A percentile compares a stretch with the other conserved stretches of the same genome.
phyloP scores from a whole-genome alignment of 2,113 vertebrate species.

The Microcebus murinus region DNA sequence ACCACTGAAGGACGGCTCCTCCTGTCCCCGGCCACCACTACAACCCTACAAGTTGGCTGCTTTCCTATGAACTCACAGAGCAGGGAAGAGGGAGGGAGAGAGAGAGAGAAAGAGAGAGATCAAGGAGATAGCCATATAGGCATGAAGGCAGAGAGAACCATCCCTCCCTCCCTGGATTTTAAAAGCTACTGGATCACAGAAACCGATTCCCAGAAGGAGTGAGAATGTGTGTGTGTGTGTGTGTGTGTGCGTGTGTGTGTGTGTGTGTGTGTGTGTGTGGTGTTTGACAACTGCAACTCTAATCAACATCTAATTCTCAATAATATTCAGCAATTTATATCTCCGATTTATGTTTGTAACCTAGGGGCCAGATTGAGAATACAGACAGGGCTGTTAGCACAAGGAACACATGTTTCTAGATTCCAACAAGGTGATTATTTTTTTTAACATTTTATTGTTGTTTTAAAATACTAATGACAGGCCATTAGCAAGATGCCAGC shows the following conservation, averaged over 20 bases:
- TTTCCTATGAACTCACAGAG: not conserved
- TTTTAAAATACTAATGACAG: not conserved
- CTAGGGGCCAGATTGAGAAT: not conserved
- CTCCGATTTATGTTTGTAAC: not conserved
- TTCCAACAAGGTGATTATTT: not conserved
- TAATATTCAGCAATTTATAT: not conserved
- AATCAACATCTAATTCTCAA: slow-evolving; percentile 21
- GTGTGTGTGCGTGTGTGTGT: not conserved
- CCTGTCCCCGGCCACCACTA: not conserved
- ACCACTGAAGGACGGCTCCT: not conserved
- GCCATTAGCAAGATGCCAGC: not conserved
- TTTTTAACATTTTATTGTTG: not conserved
- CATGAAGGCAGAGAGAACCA: not conserved
- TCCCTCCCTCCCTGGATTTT: not conserved
- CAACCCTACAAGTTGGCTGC: not conserved
- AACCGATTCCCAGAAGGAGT: not conserved
- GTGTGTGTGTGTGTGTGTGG: not conserved
- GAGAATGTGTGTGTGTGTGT: not conserved
- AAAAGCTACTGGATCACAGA: not conserved
- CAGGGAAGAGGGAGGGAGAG: not conserved
- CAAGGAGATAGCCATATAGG: not conserved
- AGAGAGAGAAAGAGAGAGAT: not conserved
- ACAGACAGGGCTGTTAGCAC: not conserved
- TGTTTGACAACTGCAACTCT: not conserved
- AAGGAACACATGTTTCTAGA: not conserved